Conservation (phyloP, 2,797 vertebrate species). For the Babyrousa celebensis region DNA sequence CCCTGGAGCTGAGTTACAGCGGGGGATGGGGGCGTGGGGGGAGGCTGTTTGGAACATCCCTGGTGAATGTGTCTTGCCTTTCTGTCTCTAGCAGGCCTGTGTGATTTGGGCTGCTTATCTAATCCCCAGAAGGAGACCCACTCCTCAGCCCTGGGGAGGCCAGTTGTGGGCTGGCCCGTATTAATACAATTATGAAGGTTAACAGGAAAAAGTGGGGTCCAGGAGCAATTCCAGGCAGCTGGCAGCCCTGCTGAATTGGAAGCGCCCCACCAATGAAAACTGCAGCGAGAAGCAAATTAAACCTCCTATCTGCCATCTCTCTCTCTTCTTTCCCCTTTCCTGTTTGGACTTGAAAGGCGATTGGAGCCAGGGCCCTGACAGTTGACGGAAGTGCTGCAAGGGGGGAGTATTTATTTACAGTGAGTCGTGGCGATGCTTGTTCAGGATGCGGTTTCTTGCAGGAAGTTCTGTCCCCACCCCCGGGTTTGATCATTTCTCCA, state of each 20-base stretch:
- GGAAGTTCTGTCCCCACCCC: constrained; percentile 96
- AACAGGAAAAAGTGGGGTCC: constrained; percentile 97
- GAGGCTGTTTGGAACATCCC: constrained; percentile 71
- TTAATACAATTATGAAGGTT: constrained; percentile 95
- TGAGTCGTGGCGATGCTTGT: constrained; percentile 97
- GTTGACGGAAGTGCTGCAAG: constrained; percentile 98
- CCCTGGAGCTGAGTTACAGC: constrained; percentile 61
- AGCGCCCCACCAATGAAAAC: constrained; percentile 94
- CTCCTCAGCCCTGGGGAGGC: constrained; percentile 87
- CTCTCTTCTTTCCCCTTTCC: constrained; percentile 97
- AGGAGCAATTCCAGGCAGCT: constrained; percentile 95
- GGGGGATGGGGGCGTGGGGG: neutral
- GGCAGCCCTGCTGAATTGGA: constrained; percentile 94
- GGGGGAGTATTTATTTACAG: constrained; percentile 99
- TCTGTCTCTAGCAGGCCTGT: constrained; percentile 83
- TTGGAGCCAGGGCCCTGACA: constrained; percentile 98
- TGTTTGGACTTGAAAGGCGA: constrained; percentile 99
- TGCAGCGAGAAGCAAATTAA: constrained; percentile 98
- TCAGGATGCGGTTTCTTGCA: constrained; percentile 99
- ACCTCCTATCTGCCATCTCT: constrained; percentile 97
- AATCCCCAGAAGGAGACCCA: constrained; percentile 88
- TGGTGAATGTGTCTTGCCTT: constrained; percentile 76
- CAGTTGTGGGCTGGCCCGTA: constrained; percentile 91
- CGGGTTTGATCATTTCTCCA: constrained; percentile 94
- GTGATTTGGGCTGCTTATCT: constrained; percentile 90